Conservation (phyloP, 1,140 invertebrate genomes). For the Sarcophaga peregrina region DNA sequence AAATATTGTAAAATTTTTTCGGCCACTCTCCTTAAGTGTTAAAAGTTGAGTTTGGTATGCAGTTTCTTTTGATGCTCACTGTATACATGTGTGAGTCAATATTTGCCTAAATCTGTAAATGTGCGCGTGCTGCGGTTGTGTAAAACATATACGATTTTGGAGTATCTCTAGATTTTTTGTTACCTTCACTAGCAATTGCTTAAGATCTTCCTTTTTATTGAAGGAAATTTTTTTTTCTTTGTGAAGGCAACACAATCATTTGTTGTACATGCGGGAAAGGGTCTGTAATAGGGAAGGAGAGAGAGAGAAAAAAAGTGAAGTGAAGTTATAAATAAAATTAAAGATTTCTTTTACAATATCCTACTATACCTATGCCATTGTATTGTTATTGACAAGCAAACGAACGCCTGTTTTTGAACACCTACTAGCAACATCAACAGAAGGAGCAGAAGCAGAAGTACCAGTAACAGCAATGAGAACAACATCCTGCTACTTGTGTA, state of each 20-base stretch:
- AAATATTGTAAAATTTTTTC: too few relatives aligned
- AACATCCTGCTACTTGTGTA: slow-evolving; percentile 39
- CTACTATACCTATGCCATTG: background rate
- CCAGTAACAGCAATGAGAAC: background rate
- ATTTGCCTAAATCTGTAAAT: background rate
- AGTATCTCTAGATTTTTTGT: background rate
- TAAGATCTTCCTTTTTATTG: slow-evolving; percentile 4
- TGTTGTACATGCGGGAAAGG: too few relatives aligned
- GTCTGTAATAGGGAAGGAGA: background rate
- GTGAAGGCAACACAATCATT: background rate
- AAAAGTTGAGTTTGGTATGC: too few relatives aligned
- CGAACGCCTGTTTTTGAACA: background rate
- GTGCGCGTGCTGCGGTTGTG: background rate
- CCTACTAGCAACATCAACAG: background rate
- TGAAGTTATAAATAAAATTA: slow-evolving; percentile 38
- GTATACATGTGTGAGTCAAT: too few relatives aligned
- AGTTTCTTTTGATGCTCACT: too few relatives aligned
- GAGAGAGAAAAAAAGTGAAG: background rate
- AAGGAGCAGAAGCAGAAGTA: background rate
- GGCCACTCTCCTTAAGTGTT: too few relatives aligned
- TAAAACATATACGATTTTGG: background rate
- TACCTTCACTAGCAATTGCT: background rate
- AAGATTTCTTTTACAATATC: slow-evolving; percentile 34
- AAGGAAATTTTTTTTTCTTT: too few relatives aligned
- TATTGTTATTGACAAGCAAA: background rate